Percentiles rank a stretch among this genome's conserved stretches.
Conservation (phyloP, 1,140 invertebrate genomes). For the Thalassaphorura encarpata region DNA sequence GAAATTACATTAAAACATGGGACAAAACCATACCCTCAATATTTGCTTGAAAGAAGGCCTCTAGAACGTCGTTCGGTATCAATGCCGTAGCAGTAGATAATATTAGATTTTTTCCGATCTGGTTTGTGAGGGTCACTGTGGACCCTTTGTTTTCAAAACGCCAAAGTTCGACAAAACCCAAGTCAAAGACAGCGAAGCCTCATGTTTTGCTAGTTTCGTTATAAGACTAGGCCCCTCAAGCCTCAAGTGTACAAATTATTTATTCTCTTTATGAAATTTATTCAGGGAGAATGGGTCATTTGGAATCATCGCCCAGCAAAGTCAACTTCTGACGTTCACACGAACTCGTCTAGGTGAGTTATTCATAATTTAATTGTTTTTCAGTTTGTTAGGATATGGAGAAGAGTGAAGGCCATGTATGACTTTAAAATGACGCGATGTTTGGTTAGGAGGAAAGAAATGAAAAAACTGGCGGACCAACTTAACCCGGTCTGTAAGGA, state of each 20-base stretch:
- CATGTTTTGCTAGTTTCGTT: background rate
- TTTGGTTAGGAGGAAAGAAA: no score
- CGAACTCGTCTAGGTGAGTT: conserved; percentile 15
- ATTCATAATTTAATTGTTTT: no score
- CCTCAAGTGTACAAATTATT: background rate
- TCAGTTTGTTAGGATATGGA: no score
- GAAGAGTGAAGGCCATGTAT: no score
- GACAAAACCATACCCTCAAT: background rate
- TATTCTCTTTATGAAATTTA: background rate
- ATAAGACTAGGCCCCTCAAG: background rate
- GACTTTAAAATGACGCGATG: no score
- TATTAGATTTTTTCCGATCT: no score
- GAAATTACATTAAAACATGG: background rate
- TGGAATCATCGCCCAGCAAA: conserved; percentile 9
- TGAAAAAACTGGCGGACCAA: no score
- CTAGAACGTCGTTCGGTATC: background rate
- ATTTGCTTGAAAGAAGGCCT: background rate
- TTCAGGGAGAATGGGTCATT: conserved; percentile 16
- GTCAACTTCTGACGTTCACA: background rate
- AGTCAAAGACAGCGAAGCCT: background rate
- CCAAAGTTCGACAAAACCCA: background rate
- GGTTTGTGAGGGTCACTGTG: background rate
- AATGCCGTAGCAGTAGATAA: conserved; percentile 1
- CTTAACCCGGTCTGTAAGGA: no score
- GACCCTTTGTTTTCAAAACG: background rate